Conservation (phyloP, 2,888 invertebrate genomes). For the Nephrocerus scutellatus region DNA sequence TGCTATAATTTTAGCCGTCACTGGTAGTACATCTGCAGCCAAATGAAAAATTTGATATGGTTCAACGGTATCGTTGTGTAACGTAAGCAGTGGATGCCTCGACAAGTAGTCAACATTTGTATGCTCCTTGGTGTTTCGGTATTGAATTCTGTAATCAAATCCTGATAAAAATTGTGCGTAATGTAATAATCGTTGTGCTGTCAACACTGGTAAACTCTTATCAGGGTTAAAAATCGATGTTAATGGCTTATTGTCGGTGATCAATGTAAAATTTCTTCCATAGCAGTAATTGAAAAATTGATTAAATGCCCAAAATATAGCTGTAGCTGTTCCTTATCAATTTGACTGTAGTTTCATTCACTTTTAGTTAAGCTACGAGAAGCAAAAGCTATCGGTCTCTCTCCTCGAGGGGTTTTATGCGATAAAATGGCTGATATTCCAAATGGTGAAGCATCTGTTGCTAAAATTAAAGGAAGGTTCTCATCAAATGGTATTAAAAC, state of each 20-base stretch:
- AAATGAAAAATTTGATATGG: too few relatives aligned
- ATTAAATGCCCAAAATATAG: conserved; percentile 16
- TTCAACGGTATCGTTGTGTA: too few relatives aligned
- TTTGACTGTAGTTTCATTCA: conserved; percentile 19
- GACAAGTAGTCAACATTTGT: too few relatives aligned
- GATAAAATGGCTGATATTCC: conserved; percentile 20
- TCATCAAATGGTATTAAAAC: conserved; percentile 25
- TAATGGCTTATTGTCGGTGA: conserved; percentile 16
- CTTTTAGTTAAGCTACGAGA: conserved; percentile 18
- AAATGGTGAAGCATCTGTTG: conserved; percentile 24
- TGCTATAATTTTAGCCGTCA: too few relatives aligned
- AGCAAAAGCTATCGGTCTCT: conserved; percentile 20
- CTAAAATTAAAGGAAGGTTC: conserved; percentile 19
- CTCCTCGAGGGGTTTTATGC: conserved; percentile 11
- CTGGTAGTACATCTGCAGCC: too few relatives aligned
- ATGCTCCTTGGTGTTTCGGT: conserved; percentile 15
- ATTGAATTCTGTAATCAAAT: conserved; percentile 20
- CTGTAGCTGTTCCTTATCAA: conserved; percentile 20
- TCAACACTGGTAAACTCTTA: conserved; percentile 18
- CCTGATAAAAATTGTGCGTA: conserved; percentile 19
- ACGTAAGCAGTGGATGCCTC: too few relatives aligned
- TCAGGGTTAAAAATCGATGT: conserved; percentile 17
- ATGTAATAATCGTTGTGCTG: conserved; percentile 17
- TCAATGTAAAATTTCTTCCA: conserved; percentile 17
- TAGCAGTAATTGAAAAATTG: conserved; percentile 18